Conservation (phyloP, 1,140 invertebrate species). For the Spodoptera litura region DNA sequence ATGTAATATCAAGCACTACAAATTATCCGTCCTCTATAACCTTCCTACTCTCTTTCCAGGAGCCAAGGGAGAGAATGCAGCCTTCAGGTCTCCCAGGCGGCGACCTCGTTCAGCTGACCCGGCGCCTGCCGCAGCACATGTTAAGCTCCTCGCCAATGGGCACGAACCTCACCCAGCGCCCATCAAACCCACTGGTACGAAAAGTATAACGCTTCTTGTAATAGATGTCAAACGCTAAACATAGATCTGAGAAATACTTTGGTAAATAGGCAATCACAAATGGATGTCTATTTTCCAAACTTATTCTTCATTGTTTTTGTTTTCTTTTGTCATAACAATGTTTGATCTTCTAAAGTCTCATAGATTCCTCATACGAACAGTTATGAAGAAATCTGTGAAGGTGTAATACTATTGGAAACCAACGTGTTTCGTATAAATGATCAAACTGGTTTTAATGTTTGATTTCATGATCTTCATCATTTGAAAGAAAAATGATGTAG, state of each 20-base stretch:
- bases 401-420: no score
- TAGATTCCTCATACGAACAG: no score
- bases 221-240: neutral
- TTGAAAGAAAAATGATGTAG: no score
- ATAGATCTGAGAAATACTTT: neutral
- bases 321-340: no score
- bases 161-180: conserved; percentile 73
- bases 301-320: no score
- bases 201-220: no score
- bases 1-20: no score
- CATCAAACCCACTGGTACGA: conserved; percentile 79
- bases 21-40: neutral
- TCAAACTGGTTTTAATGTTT: neutral
- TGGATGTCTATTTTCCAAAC: no score
- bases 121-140: conserved; percentile 70
- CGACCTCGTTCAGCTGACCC: conserved; percentile 89
- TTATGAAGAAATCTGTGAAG: no score
- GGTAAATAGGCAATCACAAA: no score
- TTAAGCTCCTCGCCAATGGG: conserved; percentile 71
- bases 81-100: conserved; percentile 91
- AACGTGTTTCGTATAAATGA: neutral
- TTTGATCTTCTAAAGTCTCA: no score
- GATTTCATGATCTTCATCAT: no score
- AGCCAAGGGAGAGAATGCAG: conserved; percentile 73
- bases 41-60: conserved; percentile 54